Evolutionary conservation across 2,113 vertebrate genomes (phyloP), one percentile per base, ranked within the genome.

Genomic region (Xenus cinereus): DNA sequence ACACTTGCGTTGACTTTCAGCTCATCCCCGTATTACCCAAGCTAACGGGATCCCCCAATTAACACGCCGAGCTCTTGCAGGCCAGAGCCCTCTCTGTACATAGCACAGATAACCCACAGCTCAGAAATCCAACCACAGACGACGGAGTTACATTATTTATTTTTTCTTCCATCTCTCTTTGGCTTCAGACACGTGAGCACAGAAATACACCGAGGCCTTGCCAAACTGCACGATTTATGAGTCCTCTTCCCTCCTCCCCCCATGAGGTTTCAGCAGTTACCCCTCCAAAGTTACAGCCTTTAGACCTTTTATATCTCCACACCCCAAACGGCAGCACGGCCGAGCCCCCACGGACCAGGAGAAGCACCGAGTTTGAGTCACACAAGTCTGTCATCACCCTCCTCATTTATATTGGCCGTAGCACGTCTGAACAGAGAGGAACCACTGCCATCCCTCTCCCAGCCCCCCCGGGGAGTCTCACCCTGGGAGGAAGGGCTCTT

Each of bases 291-390:
- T 18, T 54, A 19, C 41, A 57, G 51, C 67, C 71, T 54, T 17
- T 3, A 60, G 33, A 46, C 6, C 30, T 18, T 64, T 19, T 7
- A 16, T 0, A 63, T 5, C 56, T 8, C 26, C 20, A 17, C 3
- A 17, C 5, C 54, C 50, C 18, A 68, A 1, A 33, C 17, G 28
- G 28, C 63, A 24, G 82, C 79, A 32, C 19, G 15, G 59, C 35
- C 5, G 9, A 60, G 74, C 48, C 53, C 26, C 28, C 39, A 5
- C 0, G 2, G 77, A 30, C 21, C 80, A n/a, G 0, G 2, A 45
- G 59, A 5, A 56, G 71, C 51, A 60, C 35, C 9, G 12, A 10
- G 21, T 12, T 26, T 4, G 30, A 69, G 50, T 30, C 23, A 39
- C 3, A 7, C 4, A 22, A 12, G 27, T 10, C n/a, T 62, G 24